Evolutionary conservation across 2,888 invertebrate species (phyloP).

Genomic region (Drosophila peninsularis): DNA sequence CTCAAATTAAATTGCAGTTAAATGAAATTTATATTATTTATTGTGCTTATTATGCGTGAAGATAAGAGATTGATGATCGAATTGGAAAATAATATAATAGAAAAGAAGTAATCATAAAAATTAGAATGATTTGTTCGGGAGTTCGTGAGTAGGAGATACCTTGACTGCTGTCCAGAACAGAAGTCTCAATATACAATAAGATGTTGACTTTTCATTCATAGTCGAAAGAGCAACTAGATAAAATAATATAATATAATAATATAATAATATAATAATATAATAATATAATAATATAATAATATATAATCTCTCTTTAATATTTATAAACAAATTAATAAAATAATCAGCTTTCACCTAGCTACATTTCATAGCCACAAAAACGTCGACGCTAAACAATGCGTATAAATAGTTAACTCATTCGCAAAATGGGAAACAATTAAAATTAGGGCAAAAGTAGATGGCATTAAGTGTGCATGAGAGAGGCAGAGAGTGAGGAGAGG

Average conservation of each 20-base stretch:
- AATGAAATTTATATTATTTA: too few species aligned
- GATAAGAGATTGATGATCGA: background rate
- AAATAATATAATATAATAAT: too few species aligned
- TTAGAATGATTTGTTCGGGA: background rate
- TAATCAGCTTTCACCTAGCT: background rate
- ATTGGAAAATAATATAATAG: background rate
- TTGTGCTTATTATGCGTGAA: background rate
- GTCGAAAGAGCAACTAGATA: too few species aligned
- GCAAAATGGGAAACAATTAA: slow-evolving; percentile 40
- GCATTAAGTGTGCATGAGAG: background rate
- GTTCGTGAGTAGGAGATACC: background rate
- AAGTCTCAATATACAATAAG: too few species aligned
- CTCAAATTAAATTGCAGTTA: background rate
- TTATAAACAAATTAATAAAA: too few species aligned
- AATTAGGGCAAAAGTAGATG: slow-evolving; percentile 28
- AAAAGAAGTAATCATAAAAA: background rate
- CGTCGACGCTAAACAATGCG: slow-evolving; percentile 16
- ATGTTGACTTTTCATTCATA: too few species aligned
- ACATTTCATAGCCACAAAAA: slow-evolving; percentile 1
- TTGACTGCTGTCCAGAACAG: background rate
- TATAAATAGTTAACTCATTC: slow-evolving; percentile 47
- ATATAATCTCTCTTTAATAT: too few species aligned
- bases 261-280: too few species aligned
- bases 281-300: too few species aligned
- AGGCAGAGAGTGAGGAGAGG: background rate